Evolutionary conservation across 2,113 vertebrate genomes (phyloP).

Genomic region (Nannospalax galili): DNA sequence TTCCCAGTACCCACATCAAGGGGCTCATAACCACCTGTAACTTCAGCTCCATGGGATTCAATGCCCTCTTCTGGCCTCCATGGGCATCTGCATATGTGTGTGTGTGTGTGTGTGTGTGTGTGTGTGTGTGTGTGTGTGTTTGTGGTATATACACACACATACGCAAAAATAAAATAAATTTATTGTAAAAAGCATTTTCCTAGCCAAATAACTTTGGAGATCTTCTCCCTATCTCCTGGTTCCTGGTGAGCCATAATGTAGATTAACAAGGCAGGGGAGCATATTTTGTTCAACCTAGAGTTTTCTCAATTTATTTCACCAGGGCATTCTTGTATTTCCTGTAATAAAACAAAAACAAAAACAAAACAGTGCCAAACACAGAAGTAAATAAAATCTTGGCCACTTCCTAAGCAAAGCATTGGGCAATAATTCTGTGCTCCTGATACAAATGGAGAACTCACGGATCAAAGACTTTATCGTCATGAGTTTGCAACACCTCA

Average conservation of each 20-base stretch:
- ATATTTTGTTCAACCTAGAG: neutral
- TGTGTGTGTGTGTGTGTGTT: no score
- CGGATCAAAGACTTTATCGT: neutral
- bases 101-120: no score
- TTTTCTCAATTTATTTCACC: constrained; percentile 7
- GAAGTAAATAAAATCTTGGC: neutral
- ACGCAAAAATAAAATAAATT: no score
- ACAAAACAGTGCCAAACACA: neutral
- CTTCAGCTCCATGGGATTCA: no score
- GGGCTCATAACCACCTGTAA: no score
- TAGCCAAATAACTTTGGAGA: neutral
- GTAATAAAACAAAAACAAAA: neutral
- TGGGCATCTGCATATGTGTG: no score
- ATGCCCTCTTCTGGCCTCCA: no score
- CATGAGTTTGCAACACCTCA: neutral
- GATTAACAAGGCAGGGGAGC: neutral
- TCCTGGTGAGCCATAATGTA: neutral
- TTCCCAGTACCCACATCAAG: no score
- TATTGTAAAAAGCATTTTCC: neutral
- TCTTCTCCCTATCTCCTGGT: neutral
- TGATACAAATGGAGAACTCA: neutral
- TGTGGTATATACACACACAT: no score
- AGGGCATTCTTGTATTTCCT: neutral
- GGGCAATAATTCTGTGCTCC: neutral
- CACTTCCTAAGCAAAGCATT: neutral